Base-by-base conservation (phyloP, 2,888 invertebrate genomes). In the Drosophila infuscata region DNA sequence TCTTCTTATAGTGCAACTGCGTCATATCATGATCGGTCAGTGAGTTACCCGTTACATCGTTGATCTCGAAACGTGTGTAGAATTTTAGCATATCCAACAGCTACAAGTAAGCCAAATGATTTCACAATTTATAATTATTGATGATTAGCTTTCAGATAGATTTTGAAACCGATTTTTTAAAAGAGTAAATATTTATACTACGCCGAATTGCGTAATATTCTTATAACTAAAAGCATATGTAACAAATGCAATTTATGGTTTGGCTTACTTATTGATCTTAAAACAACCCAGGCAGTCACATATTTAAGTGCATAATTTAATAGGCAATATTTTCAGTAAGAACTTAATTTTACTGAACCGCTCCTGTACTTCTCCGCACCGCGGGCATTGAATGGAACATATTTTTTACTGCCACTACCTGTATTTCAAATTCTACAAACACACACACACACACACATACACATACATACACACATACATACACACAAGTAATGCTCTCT, bases 41-140 rank as follows among this genome's bases (percentile, higher is more conserved):
- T 0, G 99, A 97, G 92, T 99, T 98, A 0, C 99, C 99, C 1
- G 97, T 97, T 89, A 97, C 97, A 91, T 99, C 99, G 92, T 98
- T 98, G 76, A 99, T 99, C 94, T 99, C 99, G 93, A 99, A 99
- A 70, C 97, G 95, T 0, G 98, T 96, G 93, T 99, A 99, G 92
- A 99, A 99, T 91, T 98, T 98, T 61, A 99, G 94, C 96, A 98
- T 98, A 81, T 98, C 97, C 86, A 99, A 93, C 7, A 99, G 94
- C 97, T 99, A 94, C 15, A 95, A 95, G 17, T 48, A 7, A 56
- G 51, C 12, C 12, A 51, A 32, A 33, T 7, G 7, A n/a, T 20
- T 5, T 25, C 25, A 25, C 25, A 15, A 4, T n/a, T n/a, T 43
- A 43, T 20, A 20, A 20, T 43, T 20, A 43, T 20, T 11, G 20